Evolutionary conservation across 2,113 vertebrate genomes (phyloP).

Genomic region (Corythornis madagascariensis): DNA sequence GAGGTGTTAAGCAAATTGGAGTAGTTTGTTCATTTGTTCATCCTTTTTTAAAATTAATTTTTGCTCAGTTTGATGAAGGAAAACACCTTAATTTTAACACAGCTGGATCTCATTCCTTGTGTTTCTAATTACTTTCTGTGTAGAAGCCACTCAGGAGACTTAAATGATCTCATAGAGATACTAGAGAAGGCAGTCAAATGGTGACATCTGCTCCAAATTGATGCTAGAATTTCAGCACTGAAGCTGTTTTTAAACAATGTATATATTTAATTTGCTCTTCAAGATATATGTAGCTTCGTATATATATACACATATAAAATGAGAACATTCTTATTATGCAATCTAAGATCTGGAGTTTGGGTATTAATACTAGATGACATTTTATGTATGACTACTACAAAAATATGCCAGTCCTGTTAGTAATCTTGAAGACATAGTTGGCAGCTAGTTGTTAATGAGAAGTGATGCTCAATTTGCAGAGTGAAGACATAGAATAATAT

Average conservation of each 20-base stretch:
- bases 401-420: not conserved
- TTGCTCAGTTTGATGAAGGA: constrained; percentile 14
- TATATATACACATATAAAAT: not conserved
- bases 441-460: not conserved
- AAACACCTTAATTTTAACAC: constrained; percentile 36
- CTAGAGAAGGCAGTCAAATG: constrained; percentile 12
- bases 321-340: not conserved
- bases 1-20: not conserved
- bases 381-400: not conserved
- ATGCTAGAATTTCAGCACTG: not conserved
- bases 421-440: not conserved
- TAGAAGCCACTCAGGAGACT: constrained; percentile 3
- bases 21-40: not conserved
- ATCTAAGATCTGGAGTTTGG: not conserved
- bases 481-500: not conserved
- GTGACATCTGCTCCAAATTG: constrained; percentile 37
- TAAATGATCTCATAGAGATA: not conserved
- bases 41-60: not conserved
- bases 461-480: not conserved
- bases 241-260: not conserved
- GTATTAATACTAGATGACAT: not conserved
- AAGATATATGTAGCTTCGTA: not conserved
- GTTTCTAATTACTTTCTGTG: constrained; percentile 27
- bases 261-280: not conserved
- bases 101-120: constrained; percentile 16